These are phyloP conservation scores for Dicycla oo DNA, from an alignment of 2,888 invertebrate genomes.

Conservation along the genomic window DNA sequence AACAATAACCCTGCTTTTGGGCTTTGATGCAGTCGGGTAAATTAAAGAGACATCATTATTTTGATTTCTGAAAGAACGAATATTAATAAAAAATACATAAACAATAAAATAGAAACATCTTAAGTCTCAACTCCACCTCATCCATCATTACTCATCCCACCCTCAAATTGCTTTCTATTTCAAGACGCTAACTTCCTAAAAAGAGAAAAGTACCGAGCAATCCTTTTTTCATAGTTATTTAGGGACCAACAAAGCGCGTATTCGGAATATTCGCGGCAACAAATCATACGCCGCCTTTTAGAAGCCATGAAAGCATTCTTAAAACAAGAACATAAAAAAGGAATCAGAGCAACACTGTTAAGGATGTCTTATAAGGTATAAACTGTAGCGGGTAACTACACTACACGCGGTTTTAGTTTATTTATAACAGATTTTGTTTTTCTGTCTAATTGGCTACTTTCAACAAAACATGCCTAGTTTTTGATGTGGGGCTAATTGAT, in stretches of 20 bases:
- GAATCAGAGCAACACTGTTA: slow-evolving; percentile 70
- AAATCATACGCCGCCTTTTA: slow-evolving; percentile 85
- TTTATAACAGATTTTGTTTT: background rate
- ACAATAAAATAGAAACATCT: slow-evolving; percentile 34
- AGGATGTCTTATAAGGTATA: slow-evolving; percentile 37
- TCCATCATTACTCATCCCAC: slow-evolving; percentile 52
- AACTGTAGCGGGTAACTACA: slow-evolving; percentile 49
- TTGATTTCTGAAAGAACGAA: background rate
- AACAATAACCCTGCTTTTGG: background rate
- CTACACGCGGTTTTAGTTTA: too few species aligned
- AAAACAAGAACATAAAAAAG: slow-evolving; percentile 78
- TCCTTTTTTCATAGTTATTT: slow-evolving; percentile 61
- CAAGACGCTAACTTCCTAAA: slow-evolving; percentile 54
- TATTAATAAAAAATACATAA: background rate
- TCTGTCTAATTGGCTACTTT: too few species aligned
- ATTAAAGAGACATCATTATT: background rate
- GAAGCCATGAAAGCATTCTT: slow-evolving; percentile 83
- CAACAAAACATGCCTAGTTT: background rate
- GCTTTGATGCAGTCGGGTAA: background rate
- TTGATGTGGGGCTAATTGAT: too few species aligned
- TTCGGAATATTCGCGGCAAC: slow-evolving; percentile 82
- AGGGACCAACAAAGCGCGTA: slow-evolving; percentile 69
- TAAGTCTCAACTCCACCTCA: slow-evolving; percentile 20
- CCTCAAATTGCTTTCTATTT: slow-evolving; percentile 62
- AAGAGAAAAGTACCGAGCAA: slow-evolving; percentile 55